Percentiles rank a stretch among this genome's conserved stretches.
Conservation (phyloP, 2,113 vertebrate genomes). For the Morphnarchus princeps region DNA sequence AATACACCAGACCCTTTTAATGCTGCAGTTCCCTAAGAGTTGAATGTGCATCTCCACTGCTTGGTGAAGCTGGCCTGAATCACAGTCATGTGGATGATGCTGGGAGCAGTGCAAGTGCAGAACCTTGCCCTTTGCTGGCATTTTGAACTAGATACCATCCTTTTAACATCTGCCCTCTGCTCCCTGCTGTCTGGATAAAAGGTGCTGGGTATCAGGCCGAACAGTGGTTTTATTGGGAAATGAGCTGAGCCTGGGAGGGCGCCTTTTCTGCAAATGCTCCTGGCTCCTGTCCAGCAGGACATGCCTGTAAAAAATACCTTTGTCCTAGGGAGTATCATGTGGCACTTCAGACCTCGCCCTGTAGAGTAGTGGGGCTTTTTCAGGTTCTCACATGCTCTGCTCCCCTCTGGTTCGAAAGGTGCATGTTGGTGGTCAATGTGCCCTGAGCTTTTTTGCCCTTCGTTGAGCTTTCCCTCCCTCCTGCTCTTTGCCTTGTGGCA, state of each 20-base stretch:
- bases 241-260: background rate
- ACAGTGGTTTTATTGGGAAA: background rate
- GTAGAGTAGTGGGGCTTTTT: background rate
- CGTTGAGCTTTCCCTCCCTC: background rate
- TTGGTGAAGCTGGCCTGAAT: accelerated
- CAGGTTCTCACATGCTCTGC: background rate
- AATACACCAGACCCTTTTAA: background rate
- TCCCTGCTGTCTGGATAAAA: background rate
- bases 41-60: background rate
- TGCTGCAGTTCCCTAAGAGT: background rate
- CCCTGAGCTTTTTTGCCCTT: background rate
- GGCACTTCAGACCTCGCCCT: background rate
- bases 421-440: accelerated
- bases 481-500: background rate
- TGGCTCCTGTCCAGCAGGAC: background rate
- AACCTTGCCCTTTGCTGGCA: background rate
- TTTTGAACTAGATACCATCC: background rate
- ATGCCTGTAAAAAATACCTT: background rate
- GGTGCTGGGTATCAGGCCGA: background rate
- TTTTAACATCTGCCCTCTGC: background rate
- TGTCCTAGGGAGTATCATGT: accelerated
- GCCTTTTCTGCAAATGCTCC: background rate
- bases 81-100: accelerated
- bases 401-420: background rate
- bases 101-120: background rate